Percentiles rank a stretch among this genome's conserved stretches.
These are phyloP conservation scores for Nyctereutes procyonoides DNA, from an alignment of 2,113 vertebrate genomes.

Conservation along the genomic window DNA sequence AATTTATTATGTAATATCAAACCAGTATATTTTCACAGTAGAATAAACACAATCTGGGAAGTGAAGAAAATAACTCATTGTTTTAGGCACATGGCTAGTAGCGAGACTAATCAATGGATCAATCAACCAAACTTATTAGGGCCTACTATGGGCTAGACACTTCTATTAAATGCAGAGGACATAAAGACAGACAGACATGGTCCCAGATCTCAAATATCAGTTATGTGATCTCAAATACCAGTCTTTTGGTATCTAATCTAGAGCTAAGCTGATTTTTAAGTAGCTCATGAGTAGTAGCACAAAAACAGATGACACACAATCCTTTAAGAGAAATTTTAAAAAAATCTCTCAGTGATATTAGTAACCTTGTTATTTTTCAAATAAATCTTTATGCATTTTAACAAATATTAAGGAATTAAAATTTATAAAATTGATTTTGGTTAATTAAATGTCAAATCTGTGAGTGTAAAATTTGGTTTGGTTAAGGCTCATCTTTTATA, in stretches of 20 bases:
- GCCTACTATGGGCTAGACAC: neutral
- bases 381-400: neutral
- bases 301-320: neutral
- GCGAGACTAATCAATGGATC: neutral
- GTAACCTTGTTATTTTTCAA: neutral
- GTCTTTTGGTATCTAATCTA: neutral
- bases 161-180: neutral
- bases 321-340: neutral
- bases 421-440: neutral
- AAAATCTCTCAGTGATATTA: neutral
- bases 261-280: neutral
- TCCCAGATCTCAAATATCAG: slow-evolving; percentile 15
- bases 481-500: neutral
- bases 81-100: neutral
- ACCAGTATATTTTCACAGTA: slow-evolving; percentile 18
- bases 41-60: neutral
- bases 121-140: neutral
- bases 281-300: neutral
- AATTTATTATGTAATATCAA: slow-evolving; percentile 71
- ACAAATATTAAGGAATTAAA: slow-evolving; percentile 10
- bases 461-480: neutral
- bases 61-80: neutral
- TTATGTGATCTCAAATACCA: neutral
- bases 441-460: neutral
- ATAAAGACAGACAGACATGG: neutral